A percentile compares a stretch with the other conserved stretches of the same genome.
Evolutionary conservation across 2,113 vertebrate species (phyloP).

Genomic region (Lynx canadensis): DNA sequence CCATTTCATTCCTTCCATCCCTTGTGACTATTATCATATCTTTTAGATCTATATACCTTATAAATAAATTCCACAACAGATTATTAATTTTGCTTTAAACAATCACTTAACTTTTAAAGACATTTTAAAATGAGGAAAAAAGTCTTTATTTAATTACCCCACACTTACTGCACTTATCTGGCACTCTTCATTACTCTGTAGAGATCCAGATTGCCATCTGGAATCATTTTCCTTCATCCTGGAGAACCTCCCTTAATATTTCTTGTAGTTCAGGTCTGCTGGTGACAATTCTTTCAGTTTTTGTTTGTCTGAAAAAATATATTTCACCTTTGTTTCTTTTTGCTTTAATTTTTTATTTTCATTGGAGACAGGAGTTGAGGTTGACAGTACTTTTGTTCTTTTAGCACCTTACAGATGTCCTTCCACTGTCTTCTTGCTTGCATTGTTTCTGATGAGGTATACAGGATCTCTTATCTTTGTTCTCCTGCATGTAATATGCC

Average conservation of each 20-base stretch:
- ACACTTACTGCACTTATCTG: neutral
- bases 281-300: conserved; percentile 8
- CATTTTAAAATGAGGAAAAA: neutral
- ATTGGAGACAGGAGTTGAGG: conserved; percentile 1
- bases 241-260: conserved; percentile 53
- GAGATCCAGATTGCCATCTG: neutral
- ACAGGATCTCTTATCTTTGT: conserved; percentile 4
- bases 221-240: neutral
- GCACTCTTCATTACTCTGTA: conserved; percentile 23
- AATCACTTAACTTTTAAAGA: conserved; percentile 16
- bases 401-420: conserved; percentile 31
- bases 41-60: neutral
- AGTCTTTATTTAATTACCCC: neutral
- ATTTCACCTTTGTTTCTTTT: conserved; percentile 45
- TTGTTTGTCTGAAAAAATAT: conserved; percentile 10
- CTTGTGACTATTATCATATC: neutral
- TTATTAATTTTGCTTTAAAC: conserved; percentile 55
- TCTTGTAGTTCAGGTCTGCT: conserved; percentile 2
- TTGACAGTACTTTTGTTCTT: conserved; percentile 25
- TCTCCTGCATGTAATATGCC: neutral
- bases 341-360: conserved; percentile 32
- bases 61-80: neutral
- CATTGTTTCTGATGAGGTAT: conserved; percentile 7
- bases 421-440: conserved; percentile 13
- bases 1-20: neutral